Conservation (phyloP, 2,888 invertebrate genomes). For the Lithophane ornitopus region DNA sequence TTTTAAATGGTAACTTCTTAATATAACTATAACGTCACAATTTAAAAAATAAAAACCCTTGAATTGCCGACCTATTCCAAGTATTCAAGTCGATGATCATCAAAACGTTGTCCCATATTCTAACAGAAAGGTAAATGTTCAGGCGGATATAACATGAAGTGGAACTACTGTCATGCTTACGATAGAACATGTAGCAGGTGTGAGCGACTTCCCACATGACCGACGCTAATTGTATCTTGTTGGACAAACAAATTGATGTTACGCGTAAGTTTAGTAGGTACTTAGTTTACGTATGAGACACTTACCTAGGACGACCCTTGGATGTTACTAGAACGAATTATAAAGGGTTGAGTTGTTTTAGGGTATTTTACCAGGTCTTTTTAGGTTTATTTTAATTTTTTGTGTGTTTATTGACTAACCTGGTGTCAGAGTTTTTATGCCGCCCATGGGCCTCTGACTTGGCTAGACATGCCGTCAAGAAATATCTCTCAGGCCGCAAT, state of each 20-base stretch:
- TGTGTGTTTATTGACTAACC: no score
- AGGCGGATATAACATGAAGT: not conserved
- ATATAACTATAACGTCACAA: no score
- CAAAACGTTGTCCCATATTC: not conserved
- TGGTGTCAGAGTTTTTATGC: no score
- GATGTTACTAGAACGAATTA: constrained; percentile 4
- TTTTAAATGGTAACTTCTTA: no score
- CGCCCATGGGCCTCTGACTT: no score
- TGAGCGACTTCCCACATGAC: constrained; percentile 73
- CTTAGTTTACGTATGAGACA: constrained; percentile 65
- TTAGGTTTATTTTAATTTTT: no score
- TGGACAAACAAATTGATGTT: constrained; percentile 86
- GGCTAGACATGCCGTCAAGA: no score
- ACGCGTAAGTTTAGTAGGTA: constrained; percentile 74
- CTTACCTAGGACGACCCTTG: constrained; percentile 14
- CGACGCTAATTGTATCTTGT: constrained; percentile 84
- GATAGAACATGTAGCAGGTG: constrained; percentile 78
- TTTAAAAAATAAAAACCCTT: not conserved
- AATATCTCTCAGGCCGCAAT: no score
- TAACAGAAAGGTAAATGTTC: not conserved
- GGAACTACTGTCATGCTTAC: constrained; percentile 44
- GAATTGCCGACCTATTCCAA: not conserved
- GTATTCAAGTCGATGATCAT: no score
- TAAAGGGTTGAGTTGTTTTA: not conserved
- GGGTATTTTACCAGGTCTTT: not conserved